Evolutionary conservation across 2,113 vertebrate genomes (phyloP), one percentile per base, ranked within the genome.

Genomic region (Clarias gariepinus): DNA sequence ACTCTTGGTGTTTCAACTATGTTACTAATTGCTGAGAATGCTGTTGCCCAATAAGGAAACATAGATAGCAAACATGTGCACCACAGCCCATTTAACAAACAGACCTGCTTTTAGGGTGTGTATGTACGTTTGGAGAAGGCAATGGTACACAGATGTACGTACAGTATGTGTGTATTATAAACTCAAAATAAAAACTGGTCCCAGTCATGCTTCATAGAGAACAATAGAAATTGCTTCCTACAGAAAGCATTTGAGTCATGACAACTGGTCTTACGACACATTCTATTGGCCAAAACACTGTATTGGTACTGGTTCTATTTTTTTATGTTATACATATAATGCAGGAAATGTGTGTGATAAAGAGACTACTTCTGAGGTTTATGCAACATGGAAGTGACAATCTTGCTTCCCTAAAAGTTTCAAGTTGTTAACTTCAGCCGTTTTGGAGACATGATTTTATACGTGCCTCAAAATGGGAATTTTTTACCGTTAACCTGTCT

Each of bases 11-110:
- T 58, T 79, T 18, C 55, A 79, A 19, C 30, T 82, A 86, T 81
- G 58, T 78, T 18, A 83, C 25, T 47, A 16, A 53, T 83, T 85
- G 83, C 83, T 83, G 80, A 86, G 82, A 90, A 88, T 91, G 84
- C 83, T 55, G 69, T 83, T 60, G 73, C 55, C 60, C 83, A 58
- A 80, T 83, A 68, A 71, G 47, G 79, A 79, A 87, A 84, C 71
- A 58, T 4, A 63, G 52, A 69, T 60, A 86, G 55, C 76, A 91
- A 90, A 90, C 58, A 89, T 23, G 33, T 13, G 64, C 73, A 83
- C 80, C 89, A 89, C 91, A 86, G n/a, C 92, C 91, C 91, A 78
- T 73, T 91, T 84, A 90, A 88, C 88, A 91, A 92, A 92, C 86
- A 92, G 61, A 84, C 52, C 66, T 57, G 53, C n/a, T 30, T 18